Evolutionary conservation across 2,888 invertebrate species (phyloP), one percentile per base, ranked within the genome.

Genomic region (Cerastis rubricosa): DNA sequence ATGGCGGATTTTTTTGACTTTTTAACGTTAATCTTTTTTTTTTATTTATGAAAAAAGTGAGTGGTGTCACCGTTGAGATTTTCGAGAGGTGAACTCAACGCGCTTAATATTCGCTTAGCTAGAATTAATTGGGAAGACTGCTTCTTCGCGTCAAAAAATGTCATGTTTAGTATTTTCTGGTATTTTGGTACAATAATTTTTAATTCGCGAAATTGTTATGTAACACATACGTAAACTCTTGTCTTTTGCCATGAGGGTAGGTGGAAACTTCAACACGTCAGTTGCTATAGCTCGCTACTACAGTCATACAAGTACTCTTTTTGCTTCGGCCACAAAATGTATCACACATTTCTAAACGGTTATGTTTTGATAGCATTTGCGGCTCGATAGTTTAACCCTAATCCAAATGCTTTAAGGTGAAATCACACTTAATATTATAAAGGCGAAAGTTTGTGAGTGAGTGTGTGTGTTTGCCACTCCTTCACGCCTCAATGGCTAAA

Each of bases 1-100:
- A 94, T 94, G 94, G 85, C 80, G 87, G 91, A 90, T 93, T 96
- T 95, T 95, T 96, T 94, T 72, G 91, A 93, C 94, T 95, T 96
- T 96, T 96, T 96, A 93, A 90, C 93, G 91, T 94, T 96, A 96
- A 96, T 96, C 93, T 92, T 93, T 94, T 95, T 94, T 95, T 93
- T 90, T 95, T 95, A 94, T 94, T 94, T 94, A 93, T 92, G 93
- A 89, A 92, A 94, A 94, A 94, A 90, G 89, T 88, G 90, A 92
- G 92, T 93, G 94, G 94, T 95, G 96, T 95, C 95, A 94, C 93
- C 92, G 94, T 93, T 94, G 93, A 92, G 92, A 93, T 91, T 87
- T 89, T 91, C 86, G 90, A 93, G 93, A 89, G 92, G 91, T 89
- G 92, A 90, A 82, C 80, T 87, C 76, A 85, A 90, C 92, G 89